Conservation (phyloP, 2,113 vertebrate species). For the Corythoichthys intestinalis region DNA sequence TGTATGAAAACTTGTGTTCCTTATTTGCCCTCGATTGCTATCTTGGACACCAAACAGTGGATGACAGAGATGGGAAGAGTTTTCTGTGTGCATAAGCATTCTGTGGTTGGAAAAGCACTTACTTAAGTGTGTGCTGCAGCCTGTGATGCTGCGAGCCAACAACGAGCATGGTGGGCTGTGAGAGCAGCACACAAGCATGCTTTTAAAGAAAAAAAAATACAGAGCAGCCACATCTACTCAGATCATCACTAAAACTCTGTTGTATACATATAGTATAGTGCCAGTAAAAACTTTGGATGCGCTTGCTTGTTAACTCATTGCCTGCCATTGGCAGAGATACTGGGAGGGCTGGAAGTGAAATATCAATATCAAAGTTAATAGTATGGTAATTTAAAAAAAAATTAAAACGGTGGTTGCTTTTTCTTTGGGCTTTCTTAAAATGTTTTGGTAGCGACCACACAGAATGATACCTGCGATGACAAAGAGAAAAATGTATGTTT, state of each 20-base stretch:
- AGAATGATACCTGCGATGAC: too few species aligned
- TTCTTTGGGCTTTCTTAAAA: too few species aligned
- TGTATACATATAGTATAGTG: neutral
- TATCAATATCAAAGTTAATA: too few species aligned
- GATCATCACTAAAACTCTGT: neutral
- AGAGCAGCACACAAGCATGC: constrained; percentile 26
- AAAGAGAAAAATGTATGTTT: too few species aligned
- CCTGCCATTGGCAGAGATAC: too few species aligned
- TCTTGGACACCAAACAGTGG: constrained; percentile 49
- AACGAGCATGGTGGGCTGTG: constrained; percentile 29
- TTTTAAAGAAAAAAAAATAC: constrained; percentile 34
- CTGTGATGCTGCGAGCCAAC: constrained; percentile 54
- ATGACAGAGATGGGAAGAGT: constrained; percentile 62
- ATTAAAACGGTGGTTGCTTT: too few species aligned
- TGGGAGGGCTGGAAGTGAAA: too few species aligned
- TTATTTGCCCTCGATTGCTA: constrained; percentile 33
- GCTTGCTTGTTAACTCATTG: neutral
- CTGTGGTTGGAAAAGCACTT: constrained; percentile 69
- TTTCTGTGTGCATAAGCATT: constrained; percentile 56
- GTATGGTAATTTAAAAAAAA: too few species aligned
- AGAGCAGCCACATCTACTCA: constrained; percentile 11
- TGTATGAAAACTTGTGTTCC: constrained; percentile 32
- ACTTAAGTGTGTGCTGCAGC: constrained; percentile 52
- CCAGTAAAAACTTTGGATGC: neutral
- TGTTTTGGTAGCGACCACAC: too few species aligned